These are phyloP conservation scores for Dolichomitus sp. DNA, from an alignment of 2,888 invertebrate genomes.

Conservation along the genomic window DNA sequence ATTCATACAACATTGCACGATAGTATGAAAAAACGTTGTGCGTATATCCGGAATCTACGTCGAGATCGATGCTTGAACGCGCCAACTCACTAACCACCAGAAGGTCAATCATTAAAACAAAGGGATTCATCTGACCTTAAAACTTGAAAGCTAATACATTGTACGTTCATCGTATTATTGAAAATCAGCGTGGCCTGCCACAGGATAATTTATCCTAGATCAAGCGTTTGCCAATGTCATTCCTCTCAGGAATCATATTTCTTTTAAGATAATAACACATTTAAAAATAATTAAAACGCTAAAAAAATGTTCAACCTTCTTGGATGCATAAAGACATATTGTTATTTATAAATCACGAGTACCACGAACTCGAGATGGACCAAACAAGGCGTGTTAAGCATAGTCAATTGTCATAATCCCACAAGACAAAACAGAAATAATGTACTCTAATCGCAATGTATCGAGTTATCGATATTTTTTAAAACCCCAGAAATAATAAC, in stretches of 20 bases:
- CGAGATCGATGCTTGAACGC: background rate
- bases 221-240: background rate
- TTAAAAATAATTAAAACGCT: background rate
- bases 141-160: background rate
- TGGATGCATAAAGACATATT: conserved; percentile 7
- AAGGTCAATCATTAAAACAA: background rate
- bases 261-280: background rate
- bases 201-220: background rate
- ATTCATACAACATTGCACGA: background rate
- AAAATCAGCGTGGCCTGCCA: background rate
- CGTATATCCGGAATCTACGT: background rate
- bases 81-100: background rate
- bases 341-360: conserved; percentile 40
- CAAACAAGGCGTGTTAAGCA: conserved; percentile 41
- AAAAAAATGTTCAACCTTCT: background rate
- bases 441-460: background rate
- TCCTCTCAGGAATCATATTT: background rate
- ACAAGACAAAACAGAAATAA: conserved; percentile 15
- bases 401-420: conserved; percentile 56
- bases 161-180: background rate
- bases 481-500: background rate
- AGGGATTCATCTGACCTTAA: background rate
- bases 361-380: conserved; percentile 37
- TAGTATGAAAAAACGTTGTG: background rate
- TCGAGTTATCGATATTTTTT: background rate